Evolutionary conservation across 2,888 invertebrate genomes (phyloP).

Genomic region (Rhingia campestris): DNA sequence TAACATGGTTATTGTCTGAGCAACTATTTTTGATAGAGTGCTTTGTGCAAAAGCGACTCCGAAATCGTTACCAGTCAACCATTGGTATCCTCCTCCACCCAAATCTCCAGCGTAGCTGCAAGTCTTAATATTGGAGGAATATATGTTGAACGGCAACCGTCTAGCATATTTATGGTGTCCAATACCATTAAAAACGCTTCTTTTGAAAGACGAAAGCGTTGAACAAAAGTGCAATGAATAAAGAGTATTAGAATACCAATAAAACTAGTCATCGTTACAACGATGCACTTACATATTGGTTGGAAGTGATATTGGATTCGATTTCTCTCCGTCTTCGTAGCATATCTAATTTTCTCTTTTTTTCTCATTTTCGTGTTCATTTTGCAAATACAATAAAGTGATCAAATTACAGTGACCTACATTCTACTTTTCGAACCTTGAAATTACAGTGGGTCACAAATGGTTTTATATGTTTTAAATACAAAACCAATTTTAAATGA

Average conservation of each 20-base stretch:
- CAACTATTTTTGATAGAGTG: not conserved
- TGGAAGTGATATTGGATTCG: too few species aligned
- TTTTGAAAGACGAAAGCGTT: constrained; percentile 19
- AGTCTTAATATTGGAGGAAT: constrained; percentile 2
- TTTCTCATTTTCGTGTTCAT: too few species aligned
- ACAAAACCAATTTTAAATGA: too few species aligned
- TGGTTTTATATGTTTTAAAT: too few species aligned
- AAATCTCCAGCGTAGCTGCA: not conserved
- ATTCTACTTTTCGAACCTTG: too few species aligned
- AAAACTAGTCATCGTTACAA: too few species aligned
- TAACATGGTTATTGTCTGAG: not conserved
- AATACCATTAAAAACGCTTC: constrained; percentile 7
- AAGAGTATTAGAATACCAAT: not conserved
- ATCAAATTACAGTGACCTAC: too few species aligned
- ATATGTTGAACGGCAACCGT: not conserved
- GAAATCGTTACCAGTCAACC: constrained; percentile 8
- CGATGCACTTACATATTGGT: too few species aligned
- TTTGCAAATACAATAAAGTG: too few species aligned
- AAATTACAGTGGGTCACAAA: too few species aligned
- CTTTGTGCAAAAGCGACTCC: constrained; percentile 9
- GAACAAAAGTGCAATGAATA: not conserved
- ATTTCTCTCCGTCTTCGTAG: too few species aligned
- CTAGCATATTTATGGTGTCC: not conserved
- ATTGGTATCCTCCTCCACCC: constrained; percentile 15
- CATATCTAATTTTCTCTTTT: too few species aligned